Evolutionary conservation across 2,113 vertebrate species (phyloP).

Genomic region (Chitala chitala): DNA sequence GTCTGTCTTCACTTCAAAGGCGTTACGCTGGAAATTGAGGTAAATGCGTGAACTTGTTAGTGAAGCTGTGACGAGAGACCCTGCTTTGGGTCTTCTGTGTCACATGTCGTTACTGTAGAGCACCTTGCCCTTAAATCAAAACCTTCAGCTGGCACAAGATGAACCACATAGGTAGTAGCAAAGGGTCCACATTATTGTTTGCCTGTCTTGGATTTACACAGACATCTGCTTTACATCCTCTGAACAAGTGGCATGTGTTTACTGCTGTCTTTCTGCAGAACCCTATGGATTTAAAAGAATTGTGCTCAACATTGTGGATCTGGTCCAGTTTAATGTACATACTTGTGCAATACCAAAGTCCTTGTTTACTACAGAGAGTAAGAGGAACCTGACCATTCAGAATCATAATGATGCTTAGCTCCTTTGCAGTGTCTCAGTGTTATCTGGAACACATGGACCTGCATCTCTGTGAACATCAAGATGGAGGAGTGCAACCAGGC

Average conservation of each 20-base stretch:
- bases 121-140: no score
- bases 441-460: background rate
- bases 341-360: conserved; percentile 26
- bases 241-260: background rate
- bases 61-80: background rate
- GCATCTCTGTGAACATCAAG: conserved; percentile 8
- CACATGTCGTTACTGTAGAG: no score
- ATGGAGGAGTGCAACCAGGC: background rate
- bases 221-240: conserved; percentile 23
- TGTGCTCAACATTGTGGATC: conserved; percentile 14
- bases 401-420: background rate
- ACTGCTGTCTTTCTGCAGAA: conserved; percentile 6
- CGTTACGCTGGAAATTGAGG: no score
- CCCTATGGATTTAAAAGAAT: conserved; percentile 23
- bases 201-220: conserved; percentile 32
- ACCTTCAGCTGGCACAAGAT: conserved; percentile 18
- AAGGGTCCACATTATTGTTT: conserved; percentile 2
- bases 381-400: conserved; percentile 34
- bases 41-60: no score
- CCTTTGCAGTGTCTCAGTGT: background rate
- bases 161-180: conserved; percentile 32
- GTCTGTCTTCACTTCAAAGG: no score
- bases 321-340: conserved; percentile 15
- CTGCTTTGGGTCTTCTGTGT: background rate
- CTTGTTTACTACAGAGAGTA: conserved; percentile 35